phyloP scores from a whole-genome alignment of 2,113 vertebrate genomes.

The Triplophysa dalaica region DNA sequence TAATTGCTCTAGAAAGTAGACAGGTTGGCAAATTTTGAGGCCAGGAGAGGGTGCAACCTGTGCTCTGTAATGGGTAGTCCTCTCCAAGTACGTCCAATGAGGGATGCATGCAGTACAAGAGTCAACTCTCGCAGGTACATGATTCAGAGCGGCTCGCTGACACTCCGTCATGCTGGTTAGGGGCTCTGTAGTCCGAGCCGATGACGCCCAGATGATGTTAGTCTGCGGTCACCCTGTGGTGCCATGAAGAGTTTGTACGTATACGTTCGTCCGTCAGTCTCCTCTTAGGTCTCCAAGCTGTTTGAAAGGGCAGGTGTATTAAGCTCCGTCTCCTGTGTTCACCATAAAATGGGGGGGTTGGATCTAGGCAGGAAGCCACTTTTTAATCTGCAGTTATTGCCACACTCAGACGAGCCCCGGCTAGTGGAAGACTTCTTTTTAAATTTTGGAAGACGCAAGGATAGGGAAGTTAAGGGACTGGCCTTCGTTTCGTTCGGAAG shows the following conservation, averaged over 20 bases:
- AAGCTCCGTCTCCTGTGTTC: constrained; percentile 23
- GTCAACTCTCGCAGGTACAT: constrained; percentile 9
- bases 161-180: constrained; percentile 6
- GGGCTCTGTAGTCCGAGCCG: constrained; percentile 1
- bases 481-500: constrained; percentile 60
- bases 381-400: constrained; percentile 2
- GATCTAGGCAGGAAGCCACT: constrained; percentile 16
- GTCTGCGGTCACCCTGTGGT: background rate
- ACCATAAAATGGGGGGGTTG: background rate
- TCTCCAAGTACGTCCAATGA: constrained; percentile 55
- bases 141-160: constrained; percentile 9
- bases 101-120: constrained; percentile 63
- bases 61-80: constrained; percentile 61
- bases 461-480: constrained; percentile 40
- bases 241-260: background rate
- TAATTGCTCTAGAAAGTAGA: constrained; percentile 70
- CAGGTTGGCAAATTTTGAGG: constrained; percentile 62
- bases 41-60: constrained; percentile 59
- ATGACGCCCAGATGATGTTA: background rate
- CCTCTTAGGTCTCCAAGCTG: background rate
- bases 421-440: constrained; percentile 48
- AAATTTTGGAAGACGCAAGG: constrained; percentile 68
- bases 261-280: constrained; percentile 7
- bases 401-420: constrained; percentile 58
- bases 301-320: constrained; percentile 53